Conservation (phyloP, 2,113 vertebrate species). For the Benitochromis conjunctus region DNA sequence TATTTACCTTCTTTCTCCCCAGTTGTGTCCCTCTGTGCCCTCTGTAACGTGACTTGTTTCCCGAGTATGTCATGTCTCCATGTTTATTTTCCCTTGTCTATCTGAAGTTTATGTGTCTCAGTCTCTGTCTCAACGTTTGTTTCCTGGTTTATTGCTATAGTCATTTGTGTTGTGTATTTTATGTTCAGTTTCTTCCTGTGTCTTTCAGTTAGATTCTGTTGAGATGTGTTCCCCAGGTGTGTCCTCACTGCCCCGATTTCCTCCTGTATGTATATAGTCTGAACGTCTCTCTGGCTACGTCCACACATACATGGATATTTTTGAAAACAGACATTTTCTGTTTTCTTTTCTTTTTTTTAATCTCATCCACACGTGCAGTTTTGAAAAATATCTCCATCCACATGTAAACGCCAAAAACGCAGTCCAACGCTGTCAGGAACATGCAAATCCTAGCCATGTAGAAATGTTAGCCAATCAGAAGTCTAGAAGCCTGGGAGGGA, state of each 20-base stretch:
- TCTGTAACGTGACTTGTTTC: background rate
- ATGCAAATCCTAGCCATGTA: too few species aligned
- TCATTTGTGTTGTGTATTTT: background rate
- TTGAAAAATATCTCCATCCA: too few species aligned
- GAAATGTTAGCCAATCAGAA: too few species aligned
- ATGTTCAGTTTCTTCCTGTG: background rate
- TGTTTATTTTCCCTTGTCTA: background rate
- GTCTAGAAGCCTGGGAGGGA: too few species aligned
- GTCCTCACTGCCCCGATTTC: background rate
- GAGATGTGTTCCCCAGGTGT: background rate
- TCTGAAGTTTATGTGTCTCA: background rate
- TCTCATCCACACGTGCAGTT: too few species aligned
- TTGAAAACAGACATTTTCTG: too few species aligned
- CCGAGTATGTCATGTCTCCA: background rate
- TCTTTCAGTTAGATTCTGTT: background rate
- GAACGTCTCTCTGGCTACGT: too few species aligned
- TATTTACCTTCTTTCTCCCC: background rate
- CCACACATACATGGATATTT: too few species aligned
- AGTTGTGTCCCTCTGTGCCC: background rate
- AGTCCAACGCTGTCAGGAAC: too few species aligned
- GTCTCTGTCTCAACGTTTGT: background rate
- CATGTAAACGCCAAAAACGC: too few species aligned
- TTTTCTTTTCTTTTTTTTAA: too few species aligned
- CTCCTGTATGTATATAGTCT: background rate
- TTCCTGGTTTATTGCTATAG: background rate